Percentiles rank a stretch among this genome's conserved stretches.
Evolutionary conservation across 2,113 vertebrate genomes (phyloP).

Genomic region (Callorhinus ursinus): DNA sequence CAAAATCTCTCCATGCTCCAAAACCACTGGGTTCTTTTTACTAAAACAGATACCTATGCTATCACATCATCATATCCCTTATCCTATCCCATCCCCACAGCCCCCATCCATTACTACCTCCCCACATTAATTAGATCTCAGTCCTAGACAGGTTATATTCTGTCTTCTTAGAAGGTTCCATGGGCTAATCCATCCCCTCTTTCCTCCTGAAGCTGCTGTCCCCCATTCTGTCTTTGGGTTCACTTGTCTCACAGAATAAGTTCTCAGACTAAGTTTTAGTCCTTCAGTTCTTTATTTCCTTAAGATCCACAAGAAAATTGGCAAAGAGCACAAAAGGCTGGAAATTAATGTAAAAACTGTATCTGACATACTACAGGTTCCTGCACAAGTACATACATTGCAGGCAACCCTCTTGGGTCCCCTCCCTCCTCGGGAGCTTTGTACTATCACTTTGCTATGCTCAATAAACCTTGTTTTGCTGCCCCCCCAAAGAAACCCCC

Average conservation of each 20-base stretch:
- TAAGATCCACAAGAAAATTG: neutral
- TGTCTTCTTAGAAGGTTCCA: neutral
- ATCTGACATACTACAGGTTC: neutral
- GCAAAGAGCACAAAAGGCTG: neutral
- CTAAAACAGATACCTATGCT: neutral
- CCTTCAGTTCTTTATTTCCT: neutral
- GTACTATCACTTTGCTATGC: no score
- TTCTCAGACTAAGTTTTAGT: neutral
- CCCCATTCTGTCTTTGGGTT: neutral
- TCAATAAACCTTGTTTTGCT: no score
- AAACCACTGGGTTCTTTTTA: neutral
- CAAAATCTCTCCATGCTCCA: neutral
- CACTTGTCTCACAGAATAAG: neutral
- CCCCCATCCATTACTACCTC: neutral
- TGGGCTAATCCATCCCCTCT: neutral
- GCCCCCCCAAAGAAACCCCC: no score
- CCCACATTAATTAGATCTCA: neutral
- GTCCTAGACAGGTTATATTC: neutral
- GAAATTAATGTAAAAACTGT: neutral
- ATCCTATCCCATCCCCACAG: neutral
- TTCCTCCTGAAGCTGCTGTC: neutral
- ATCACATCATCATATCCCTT: neutral
- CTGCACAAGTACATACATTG: neutral
- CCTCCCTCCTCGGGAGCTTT: no score
- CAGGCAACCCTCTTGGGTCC: no score